phyloP scores from a whole-genome alignment of 2,888 invertebrate species.

The Serripes groenlandicus region DNA sequence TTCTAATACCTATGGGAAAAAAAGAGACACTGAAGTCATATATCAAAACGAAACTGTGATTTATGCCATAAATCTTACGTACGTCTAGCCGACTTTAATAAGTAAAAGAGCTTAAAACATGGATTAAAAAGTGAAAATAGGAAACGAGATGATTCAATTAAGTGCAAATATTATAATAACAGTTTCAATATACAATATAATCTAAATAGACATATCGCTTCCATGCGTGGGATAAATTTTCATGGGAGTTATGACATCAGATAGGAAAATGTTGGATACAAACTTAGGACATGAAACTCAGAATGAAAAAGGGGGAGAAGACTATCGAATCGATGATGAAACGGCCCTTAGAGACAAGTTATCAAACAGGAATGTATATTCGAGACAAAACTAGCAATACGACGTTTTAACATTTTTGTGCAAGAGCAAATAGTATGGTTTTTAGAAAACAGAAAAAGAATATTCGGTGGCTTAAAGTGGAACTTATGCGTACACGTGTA shows the following conservation, averaged over 20 bases:
- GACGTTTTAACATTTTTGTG: slow-evolving; percentile 44
- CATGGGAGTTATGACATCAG: neutral
- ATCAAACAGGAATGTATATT: slow-evolving; percentile 24
- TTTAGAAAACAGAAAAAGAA: slow-evolving; percentile 3
- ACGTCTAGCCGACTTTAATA: neutral
- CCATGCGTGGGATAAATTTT: neutral
- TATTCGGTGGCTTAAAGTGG: slow-evolving; percentile 39
- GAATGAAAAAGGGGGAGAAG: neutral
- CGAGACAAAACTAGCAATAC: slow-evolving; percentile 32
- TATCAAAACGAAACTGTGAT: slow-evolving; percentile 16
- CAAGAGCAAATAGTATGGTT: slow-evolving; percentile 13
- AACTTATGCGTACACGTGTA: slow-evolving; percentile 48
- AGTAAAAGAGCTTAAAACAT: neutral
- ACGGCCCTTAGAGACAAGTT: slow-evolving; percentile 4
- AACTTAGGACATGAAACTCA: neutral
- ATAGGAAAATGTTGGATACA: neutral
- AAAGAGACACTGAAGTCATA: slow-evolving; percentile 23
- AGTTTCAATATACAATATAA: slow-evolving; percentile 7
- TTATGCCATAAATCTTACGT: slow-evolving; percentile 6
- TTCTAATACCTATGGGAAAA: slow-evolving; percentile 17
- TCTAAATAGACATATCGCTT: slow-evolving; percentile 5
- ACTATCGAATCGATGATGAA: slow-evolving; percentile 24
- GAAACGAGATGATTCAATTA: neutral
- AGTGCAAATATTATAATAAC: slow-evolving; percentile 14
- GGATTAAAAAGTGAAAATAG: neutral